phyloP scores from a whole-genome alignment of 1,140 invertebrate genomes.

The Ips nitidus region DNA sequence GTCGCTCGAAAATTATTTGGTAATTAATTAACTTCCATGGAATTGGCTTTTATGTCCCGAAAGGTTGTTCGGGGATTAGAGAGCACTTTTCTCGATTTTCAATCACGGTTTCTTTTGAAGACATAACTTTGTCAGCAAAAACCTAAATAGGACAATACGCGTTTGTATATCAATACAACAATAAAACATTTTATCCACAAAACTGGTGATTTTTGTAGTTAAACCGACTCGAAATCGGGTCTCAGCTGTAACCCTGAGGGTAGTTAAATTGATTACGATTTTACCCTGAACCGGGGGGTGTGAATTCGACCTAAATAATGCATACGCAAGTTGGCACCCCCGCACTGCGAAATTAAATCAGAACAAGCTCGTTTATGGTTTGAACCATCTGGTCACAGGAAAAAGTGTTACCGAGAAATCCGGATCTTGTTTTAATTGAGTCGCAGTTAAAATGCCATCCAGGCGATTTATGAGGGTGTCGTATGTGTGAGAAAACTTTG shows the following conservation, averaged over 20 bases:
- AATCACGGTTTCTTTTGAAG: too few species aligned
- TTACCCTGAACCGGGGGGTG: slow-evolving; percentile 12
- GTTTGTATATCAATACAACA: too few species aligned
- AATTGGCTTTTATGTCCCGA: too few species aligned
- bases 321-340: slow-evolving; percentile 30
- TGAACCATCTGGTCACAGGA: neutral
- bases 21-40: too few species aligned
- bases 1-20: neutral
- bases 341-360: slow-evolving; percentile 24
- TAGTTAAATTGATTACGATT: slow-evolving; percentile 28
- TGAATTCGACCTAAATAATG: slow-evolving; percentile 26
- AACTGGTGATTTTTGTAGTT: too few species aligned
- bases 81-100: too few species aligned
- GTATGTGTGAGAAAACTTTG: too few species aligned
- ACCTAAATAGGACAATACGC: too few species aligned
- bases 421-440: neutral
- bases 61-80: too few species aligned
- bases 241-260: slow-evolving; percentile 21
- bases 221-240: neutral
- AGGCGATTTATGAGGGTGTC: too few species aligned
- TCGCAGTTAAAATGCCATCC: neutral
- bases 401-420: neutral
- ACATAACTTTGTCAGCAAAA: too few species aligned
- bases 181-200: too few species aligned
- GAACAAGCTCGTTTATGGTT: slow-evolving; percentile 18